Conservation (phyloP, 2,797 vertebrate species). For the Serranus cabrilla region DNA sequence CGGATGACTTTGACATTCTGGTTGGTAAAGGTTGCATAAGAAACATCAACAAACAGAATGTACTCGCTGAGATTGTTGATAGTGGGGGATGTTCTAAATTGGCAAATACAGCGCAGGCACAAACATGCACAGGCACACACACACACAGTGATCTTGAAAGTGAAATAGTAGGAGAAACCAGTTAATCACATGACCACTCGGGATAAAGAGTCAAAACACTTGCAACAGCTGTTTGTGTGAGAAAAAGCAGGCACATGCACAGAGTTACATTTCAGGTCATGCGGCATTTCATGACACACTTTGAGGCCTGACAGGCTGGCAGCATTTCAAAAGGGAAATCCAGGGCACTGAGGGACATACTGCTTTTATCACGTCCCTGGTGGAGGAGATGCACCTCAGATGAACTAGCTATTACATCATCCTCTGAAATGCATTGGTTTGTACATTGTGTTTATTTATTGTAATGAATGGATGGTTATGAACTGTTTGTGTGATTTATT, state of each 20-base stretch:
- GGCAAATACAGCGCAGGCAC: slow-evolving; percentile 44
- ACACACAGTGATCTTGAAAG: slow-evolving; percentile 31
- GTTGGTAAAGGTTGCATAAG: slow-evolving; percentile 60
- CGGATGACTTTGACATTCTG: slow-evolving; percentile 28
- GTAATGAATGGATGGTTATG: not conserved
- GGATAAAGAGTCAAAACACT: slow-evolving; percentile 17
- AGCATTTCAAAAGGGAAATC: slow-evolving; percentile 75
- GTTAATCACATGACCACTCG: not conserved
- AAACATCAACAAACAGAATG: slow-evolving; percentile 63
- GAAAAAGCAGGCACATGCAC: slow-evolving; percentile 5
- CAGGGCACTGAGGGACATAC: slow-evolving; percentile 50
- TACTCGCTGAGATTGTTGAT: slow-evolving; percentile 40
- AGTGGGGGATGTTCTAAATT: slow-evolving; percentile 12
- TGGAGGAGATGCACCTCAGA: slow-evolving; percentile 49
- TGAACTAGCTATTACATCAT: slow-evolving; percentile 51
- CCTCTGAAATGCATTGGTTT: slow-evolving; percentile 3
- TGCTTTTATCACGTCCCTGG: slow-evolving; percentile 43
- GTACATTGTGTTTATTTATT: not conserved
- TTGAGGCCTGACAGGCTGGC: slow-evolving; percentile 62
- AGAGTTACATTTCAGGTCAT: slow-evolving; percentile 1
- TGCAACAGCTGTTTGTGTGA: slow-evolving; percentile 3
- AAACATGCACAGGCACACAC: slow-evolving; percentile 25
- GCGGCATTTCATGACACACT: slow-evolving; percentile 43
- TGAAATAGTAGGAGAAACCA: slow-evolving; percentile 22
- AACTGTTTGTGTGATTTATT: not conserved